Evolutionary conservation across 2,113 vertebrate species (phyloP).

Genomic region (Crotalus tigris): DNA sequence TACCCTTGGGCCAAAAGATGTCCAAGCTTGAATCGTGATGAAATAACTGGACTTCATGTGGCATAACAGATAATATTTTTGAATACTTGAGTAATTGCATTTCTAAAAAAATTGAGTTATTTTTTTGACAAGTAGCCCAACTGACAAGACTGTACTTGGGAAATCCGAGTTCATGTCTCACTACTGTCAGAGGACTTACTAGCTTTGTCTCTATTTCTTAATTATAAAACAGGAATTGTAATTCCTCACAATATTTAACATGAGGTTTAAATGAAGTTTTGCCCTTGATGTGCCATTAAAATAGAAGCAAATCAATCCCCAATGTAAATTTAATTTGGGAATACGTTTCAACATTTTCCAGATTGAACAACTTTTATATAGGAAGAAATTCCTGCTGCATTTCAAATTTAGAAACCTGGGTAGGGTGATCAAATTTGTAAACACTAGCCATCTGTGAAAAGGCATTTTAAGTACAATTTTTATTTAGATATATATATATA

Average conservation of each 20-base stretch:
- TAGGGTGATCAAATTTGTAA: neutral
- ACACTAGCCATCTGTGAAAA: rapidly evolving
- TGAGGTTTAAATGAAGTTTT: neutral
- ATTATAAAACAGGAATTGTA: neutral
- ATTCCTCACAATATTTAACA: conserved; percentile 10
- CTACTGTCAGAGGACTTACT: neutral
- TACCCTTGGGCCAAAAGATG: conserved; percentile 78
- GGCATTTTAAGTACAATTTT: conserved; percentile 5
- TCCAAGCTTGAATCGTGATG: conserved; percentile 22
- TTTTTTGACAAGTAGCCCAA: neutral
- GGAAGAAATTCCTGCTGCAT: neutral
- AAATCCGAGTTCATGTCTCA: neutral
- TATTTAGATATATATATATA: neutral
- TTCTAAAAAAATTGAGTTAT: neutral
- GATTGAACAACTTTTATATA: conserved; percentile 2
- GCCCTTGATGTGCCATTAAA: conserved; percentile 15
- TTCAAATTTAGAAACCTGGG: neutral
- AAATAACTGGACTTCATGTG: conserved; percentile 19
- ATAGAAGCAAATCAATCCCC: neutral
- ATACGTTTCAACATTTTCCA: conserved; percentile 27
- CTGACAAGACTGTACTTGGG: neutral
- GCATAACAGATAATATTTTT: conserved; percentile 23
- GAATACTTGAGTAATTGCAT: conserved; percentile 36
- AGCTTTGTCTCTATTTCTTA: neutral
- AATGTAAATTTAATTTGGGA: conserved; percentile 29